Percentiles rank a stretch among this genome's conserved stretches.
phyloP scores from a whole-genome alignment of 2,113 vertebrate species.

The Polyodon spathula region DNA sequence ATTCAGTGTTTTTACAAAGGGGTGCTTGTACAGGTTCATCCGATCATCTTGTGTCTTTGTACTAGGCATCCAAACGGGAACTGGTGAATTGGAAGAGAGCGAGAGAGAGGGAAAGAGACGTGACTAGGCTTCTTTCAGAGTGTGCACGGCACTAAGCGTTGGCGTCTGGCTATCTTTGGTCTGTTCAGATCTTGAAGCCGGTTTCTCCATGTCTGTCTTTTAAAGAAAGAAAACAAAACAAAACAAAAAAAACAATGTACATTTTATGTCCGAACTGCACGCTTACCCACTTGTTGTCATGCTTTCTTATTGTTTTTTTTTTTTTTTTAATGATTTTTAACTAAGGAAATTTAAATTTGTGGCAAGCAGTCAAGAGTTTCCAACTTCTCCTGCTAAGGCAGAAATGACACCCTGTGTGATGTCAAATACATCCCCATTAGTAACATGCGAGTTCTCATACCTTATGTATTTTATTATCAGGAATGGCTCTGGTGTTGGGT shows the following conservation, averaged over 20 bases:
- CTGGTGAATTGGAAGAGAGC: not conserved
- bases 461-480: not conserved
- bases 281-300: slow-evolving; percentile 33
- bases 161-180: slow-evolving; percentile 8
- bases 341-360: slow-evolving; percentile 22
- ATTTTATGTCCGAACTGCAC: slow-evolving; percentile 32
- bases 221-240: slow-evolving; percentile 24
- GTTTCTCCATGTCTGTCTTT: slow-evolving; percentile 32
- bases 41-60: not conserved
- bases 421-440: slow-evolving; percentile 1
- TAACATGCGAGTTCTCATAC: no score
- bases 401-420: slow-evolving; percentile 12
- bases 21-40: slow-evolving; percentile 13
- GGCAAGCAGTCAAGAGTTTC: slow-evolving; percentile 13
- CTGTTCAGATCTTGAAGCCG: slow-evolving; percentile 23
- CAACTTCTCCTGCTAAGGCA: slow-evolving; percentile 15
- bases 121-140: not conserved
- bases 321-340: slow-evolving; percentile 36
- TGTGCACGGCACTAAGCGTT: slow-evolving; percentile 12
- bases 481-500: not conserved
- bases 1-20: slow-evolving; percentile 32
- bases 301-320: slow-evolving; percentile 22
- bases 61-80: slow-evolving; percentile 13
- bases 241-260: slow-evolving; percentile 31
- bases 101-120: slow-evolving; percentile 13